Evolutionary conservation across 2,113 vertebrate genomes (phyloP), one percentile per base, ranked within the genome.

Genomic region (Aix galericulata): DNA sequence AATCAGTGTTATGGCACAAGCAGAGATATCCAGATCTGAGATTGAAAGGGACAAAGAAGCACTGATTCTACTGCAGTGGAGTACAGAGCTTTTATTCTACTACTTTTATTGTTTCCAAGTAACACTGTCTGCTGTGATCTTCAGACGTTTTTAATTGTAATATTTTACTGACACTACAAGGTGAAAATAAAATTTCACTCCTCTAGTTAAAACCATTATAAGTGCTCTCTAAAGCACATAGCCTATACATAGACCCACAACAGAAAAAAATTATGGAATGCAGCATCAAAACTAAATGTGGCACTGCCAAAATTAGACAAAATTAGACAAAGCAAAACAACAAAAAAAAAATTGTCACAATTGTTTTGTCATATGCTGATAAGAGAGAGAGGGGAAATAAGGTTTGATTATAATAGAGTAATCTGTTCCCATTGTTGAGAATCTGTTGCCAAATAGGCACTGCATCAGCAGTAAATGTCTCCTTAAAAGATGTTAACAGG

Each of bases 191-290:
- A 80, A 86, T 62, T n/a, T 55, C 18, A 55, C 1, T 63, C 10
- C 60, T 76, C 18, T 69, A 3, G 17, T 71, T 71, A 52, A 52
- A 71, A 52, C 17, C 4, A 25, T 27, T 71, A 6, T 34, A 34
- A 50, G 46, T 50, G 32, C 13, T 53, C 20, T 32, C 13, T 22
- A 56, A 90, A 76, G 11, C 17, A 69, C 13, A 18, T 36, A 25
- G 13, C 13, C 16, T 40, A 26, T 60, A 29, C 1, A 38, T 13
- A 68, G 17, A 0, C 4, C 3, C 7, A 14, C 7, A 44, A 29
- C 1, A 42, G 20, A 6, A 86, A 63, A 29, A 77, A 36, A 83
- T 74, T 55, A 17, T 74, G 38, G 60, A 52, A 55, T 2, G 9
- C 44, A 16, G 1, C 40, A 83, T 58, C 4, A 4, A 71, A 77